Evolutionary conservation across 1,140 invertebrate species (phyloP), one percentile per base, ranked within the genome.

Genomic region (Psilanteris sp.): DNA sequence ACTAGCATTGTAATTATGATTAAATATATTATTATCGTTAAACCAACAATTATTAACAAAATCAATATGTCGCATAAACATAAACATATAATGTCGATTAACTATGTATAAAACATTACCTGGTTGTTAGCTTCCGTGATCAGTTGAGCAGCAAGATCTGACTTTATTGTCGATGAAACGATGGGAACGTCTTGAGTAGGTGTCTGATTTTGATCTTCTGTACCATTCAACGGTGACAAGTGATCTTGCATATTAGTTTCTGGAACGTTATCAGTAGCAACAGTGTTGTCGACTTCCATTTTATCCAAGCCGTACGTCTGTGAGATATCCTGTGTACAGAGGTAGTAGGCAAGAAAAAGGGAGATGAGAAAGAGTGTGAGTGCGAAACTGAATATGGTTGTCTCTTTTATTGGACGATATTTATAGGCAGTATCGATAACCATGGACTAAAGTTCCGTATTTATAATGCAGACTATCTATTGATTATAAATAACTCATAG

Each of bases 261-360:
- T 18, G 27, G 37, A 20, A 14, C 11, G 15, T 37, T 41, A 44
- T 55, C 54, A 32, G 46, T 11, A 22, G 9, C 24, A 10, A 18
- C 31, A 18, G 55, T n/a, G 8, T 61, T 18, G 4, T 87, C 81
- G 20, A 64, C 32, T 44, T 88, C 85, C 16, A 77, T 68, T 79
- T 84, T 87, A 62, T 88, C 85, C 67, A 87, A 78, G 36, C 86
- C 86, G 71, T 88, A 89, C 24, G 86, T 85, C 78, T 88, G 86
- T 18, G 85, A 88, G 57, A 88, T 85, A 76, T 88, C 83, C 87
- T 88, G 22, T 73, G 24, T 7, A 43, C 13, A 39, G 11, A 9
- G 15, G 20, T 5, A 11, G 26, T 18, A 27, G 10, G 9, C 8
- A 37, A 46, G 20, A 29, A 20, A 39, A 36, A n/a, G 27, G 36